These are phyloP conservation scores for Dione juno DNA, from an alignment of 2,888 invertebrate species.

Conservation along the genomic window DNA sequence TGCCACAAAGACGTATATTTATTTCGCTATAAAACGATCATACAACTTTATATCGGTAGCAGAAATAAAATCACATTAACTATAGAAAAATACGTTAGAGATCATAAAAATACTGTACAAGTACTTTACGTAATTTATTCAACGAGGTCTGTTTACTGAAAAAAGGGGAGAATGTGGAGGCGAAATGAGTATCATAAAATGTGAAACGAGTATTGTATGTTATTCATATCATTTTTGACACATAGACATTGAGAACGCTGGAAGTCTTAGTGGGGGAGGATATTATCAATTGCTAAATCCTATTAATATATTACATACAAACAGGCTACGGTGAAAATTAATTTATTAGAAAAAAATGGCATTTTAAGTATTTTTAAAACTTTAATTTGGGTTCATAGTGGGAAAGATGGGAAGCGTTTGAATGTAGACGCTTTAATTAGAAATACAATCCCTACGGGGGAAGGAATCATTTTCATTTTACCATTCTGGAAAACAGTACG, in stretches of 20 bases:
- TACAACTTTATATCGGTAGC: neutral
- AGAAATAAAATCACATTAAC: conserved; percentile 11
- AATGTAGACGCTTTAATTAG: too few relatives aligned
- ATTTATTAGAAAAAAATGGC: too few relatives aligned
- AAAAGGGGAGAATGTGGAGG: neutral
- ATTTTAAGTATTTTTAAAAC: too few relatives aligned
- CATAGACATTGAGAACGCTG: neutral
- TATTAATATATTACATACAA: neutral
- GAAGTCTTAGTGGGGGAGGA: neutral
- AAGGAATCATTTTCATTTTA: too few relatives aligned
- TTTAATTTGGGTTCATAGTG: too few relatives aligned
- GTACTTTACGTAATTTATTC: conserved; percentile 20
- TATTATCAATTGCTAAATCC: neutral
- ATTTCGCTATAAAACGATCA: neutral
- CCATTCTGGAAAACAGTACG: too few relatives aligned
- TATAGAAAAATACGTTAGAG: conserved; percentile 5
- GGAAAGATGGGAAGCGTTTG: too few relatives aligned
- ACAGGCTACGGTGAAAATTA: too few relatives aligned
- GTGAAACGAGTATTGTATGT: neutral
- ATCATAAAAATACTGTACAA: conserved; percentile 3
- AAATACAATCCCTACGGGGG: too few relatives aligned
- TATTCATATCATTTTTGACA: conserved; percentile 4
- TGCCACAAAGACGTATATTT: neutral
- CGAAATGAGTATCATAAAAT: conserved; percentile 1
- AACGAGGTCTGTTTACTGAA: conserved; percentile 3